A percentile compares a stretch with the other conserved stretches of the same genome.
Conservation (phyloP, 2,113 vertebrate genomes). For the Antennarius striatus region DNA sequence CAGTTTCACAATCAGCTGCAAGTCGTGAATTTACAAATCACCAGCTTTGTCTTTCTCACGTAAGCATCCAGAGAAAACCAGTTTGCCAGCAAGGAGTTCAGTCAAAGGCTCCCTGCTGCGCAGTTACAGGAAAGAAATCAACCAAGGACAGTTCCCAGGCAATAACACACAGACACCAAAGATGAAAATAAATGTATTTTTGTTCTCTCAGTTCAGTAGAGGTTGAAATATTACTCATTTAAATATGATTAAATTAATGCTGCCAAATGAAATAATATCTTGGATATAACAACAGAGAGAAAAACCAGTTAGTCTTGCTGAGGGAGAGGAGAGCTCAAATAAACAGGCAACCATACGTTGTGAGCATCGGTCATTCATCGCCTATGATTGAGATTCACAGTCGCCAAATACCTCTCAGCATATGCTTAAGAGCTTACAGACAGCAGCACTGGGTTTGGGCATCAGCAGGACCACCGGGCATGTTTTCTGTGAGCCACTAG, state of each 20-base stretch:
- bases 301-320: slow-evolving; percentile 20
- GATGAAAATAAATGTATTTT: slow-evolving; percentile 31
- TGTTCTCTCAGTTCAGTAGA: slow-evolving; percentile 37
- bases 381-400: slow-evolving; percentile 25
- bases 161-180: not conserved
- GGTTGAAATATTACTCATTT: slow-evolving; percentile 32
- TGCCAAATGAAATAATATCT: slow-evolving; percentile 39
- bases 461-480: slow-evolving; percentile 20
- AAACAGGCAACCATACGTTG: slow-evolving; percentile 21
- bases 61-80: not conserved
- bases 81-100: slow-evolving; percentile 7
- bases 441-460: slow-evolving; percentile 19
- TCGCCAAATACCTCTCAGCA: slow-evolving; percentile 18
- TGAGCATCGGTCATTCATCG: slow-evolving; percentile 14
- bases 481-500: not conserved
- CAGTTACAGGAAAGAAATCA: slow-evolving; percentile 44
- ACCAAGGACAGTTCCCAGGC: slow-evolving; percentile 7
- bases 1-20: slow-evolving; percentile 13
- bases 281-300: slow-evolving; percentile 27
- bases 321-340: slow-evolving; percentile 16
- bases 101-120: slow-evolving; percentile 7
- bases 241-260: slow-evolving; percentile 9
- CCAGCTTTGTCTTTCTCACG: not conserved
- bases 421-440: slow-evolving; percentile 29
- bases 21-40: slow-evolving; percentile 8